These are phyloP conservation scores for Temnothorax nylanderi DNA, from an alignment of 1,140 invertebrate species.

Conservation along the genomic window DNA sequence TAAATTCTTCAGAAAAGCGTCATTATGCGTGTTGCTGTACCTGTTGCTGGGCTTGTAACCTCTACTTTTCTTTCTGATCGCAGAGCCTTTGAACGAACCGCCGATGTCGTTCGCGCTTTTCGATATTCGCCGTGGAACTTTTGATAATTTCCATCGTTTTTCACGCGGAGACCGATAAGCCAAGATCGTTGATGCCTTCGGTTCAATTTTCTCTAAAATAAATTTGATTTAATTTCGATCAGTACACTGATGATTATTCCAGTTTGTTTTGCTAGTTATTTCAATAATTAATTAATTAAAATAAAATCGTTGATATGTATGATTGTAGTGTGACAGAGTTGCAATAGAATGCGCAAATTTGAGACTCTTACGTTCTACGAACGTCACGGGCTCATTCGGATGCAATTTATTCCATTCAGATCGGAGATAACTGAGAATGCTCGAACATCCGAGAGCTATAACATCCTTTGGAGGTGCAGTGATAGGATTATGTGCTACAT, in stretches of 20 bases:
- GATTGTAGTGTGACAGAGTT: background rate
- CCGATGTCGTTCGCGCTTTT: slow-evolving; percentile 33
- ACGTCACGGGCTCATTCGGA: slow-evolving; percentile 71
- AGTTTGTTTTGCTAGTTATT: background rate
- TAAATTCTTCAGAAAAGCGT: slow-evolving; percentile 12
- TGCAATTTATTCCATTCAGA: slow-evolving; percentile 82
- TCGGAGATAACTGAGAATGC: slow-evolving; percentile 84
- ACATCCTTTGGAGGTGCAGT: slow-evolving; percentile 84
- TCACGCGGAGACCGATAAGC: slow-evolving; percentile 70
- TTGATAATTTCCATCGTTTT: slow-evolving; percentile 30
- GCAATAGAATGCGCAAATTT: background rate
- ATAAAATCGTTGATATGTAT: background rate
- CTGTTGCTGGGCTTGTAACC: slow-evolving; percentile 79
- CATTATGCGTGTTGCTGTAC: slow-evolving; percentile 65
- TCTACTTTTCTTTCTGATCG: slow-evolving; percentile 65
- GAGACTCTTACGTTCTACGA: slow-evolving; percentile 60
- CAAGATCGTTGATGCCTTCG: slow-evolving; percentile 76
- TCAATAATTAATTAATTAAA: background rate
- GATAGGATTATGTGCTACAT: slow-evolving; percentile 86
- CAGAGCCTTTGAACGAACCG: slow-evolving; percentile 46
- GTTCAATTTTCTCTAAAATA: slow-evolving; percentile 72
- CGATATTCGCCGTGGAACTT: background rate
- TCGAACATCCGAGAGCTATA: slow-evolving; percentile 81
- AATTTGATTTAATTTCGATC: slow-evolving; percentile 20
- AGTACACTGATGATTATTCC: background rate